Percentiles rank a stretch among this genome's conserved stretches.
These are phyloP conservation scores for Fundulus diaphanus DNA, from an alignment of 2,797 vertebrate genomes.

Conservation along the genomic window DNA sequence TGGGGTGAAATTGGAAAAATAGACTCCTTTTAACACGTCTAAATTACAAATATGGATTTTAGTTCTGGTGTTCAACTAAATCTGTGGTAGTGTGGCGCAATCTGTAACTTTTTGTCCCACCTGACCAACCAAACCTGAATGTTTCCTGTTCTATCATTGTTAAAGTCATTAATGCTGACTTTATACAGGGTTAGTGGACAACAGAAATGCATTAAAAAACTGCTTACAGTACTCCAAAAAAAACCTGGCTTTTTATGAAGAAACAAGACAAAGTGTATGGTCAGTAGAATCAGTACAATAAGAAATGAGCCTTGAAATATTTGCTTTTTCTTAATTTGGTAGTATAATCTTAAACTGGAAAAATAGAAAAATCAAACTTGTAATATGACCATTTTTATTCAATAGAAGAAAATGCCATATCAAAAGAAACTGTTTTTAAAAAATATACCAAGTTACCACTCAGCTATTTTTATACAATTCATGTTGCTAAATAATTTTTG, in stretches of 20 bases:
- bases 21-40: neutral
- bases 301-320: neutral
- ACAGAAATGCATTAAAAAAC: neutral
- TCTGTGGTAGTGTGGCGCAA: neutral
- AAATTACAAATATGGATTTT: neutral
- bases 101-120: neutral
- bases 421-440: too few species aligned
- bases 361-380: too few species aligned
- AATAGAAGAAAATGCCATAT: too few species aligned
- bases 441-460: too few species aligned
- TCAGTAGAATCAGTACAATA: neutral
- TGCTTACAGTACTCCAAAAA: neutral
- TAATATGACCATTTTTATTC: too few species aligned
- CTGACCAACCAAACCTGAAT: conserved; percentile 1
- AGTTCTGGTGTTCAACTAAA: neutral
- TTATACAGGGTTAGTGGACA: neutral
- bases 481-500: too few species aligned
- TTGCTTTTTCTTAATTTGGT: neutral
- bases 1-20: neutral
- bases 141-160: neutral
- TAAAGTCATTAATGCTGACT: neutral
- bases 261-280: neutral
- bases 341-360: neutral
- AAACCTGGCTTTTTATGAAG: neutral
- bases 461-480: too few species aligned